A percentile compares a stretch with the other conserved stretches of the same genome.
Evolutionary conservation across 2,888 invertebrate genomes (phyloP).

Genomic region (Amphipoea lucens): DNA sequence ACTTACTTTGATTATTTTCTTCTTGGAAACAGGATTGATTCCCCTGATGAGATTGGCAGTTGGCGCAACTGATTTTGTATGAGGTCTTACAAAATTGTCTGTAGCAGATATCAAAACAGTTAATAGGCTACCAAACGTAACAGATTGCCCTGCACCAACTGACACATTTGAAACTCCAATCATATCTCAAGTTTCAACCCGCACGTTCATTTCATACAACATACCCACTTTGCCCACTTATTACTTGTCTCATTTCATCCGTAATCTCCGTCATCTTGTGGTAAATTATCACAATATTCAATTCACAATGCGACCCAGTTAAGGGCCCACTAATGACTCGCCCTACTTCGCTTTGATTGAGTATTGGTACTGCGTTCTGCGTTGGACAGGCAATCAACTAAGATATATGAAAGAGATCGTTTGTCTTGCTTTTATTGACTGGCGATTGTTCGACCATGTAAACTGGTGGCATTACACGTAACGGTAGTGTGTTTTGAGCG

Average conservation of each 20-base stretch:
- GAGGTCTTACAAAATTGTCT: background rate
- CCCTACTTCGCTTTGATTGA: slow-evolving; percentile 74
- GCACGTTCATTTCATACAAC: slow-evolving; percentile 45
- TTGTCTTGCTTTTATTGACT: slow-evolving; percentile 80
- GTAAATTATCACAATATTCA: slow-evolving; percentile 68
- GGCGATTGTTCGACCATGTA: slow-evolving; percentile 73
- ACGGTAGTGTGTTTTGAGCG: slow-evolving; percentile 66
- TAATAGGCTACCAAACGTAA: slow-evolving; percentile 22
- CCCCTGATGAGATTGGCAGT: background rate
- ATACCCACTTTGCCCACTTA: slow-evolving; percentile 55
- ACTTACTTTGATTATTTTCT: slow-evolving; percentile 15
- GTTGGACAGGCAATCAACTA: slow-evolving; percentile 77
- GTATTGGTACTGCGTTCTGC: slow-evolving; percentile 66
- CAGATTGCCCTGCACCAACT: slow-evolving; percentile 17
- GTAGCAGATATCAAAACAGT: slow-evolving; percentile 4
- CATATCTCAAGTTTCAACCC: slow-evolving; percentile 38
- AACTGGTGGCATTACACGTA: slow-evolving; percentile 65
- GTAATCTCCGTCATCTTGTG: slow-evolving; percentile 57
- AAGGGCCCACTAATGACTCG: slow-evolving; percentile 74
- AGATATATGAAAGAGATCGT: slow-evolving; percentile 76
- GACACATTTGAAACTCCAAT: slow-evolving; percentile 45
- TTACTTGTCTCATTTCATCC: slow-evolving; percentile 60
- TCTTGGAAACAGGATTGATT: background rate
- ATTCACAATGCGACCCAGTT: slow-evolving; percentile 70
- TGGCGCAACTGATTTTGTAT: background rate